phyloP scores from a whole-genome alignment of 2,888 invertebrate species.

The Aplocera efformata region DNA sequence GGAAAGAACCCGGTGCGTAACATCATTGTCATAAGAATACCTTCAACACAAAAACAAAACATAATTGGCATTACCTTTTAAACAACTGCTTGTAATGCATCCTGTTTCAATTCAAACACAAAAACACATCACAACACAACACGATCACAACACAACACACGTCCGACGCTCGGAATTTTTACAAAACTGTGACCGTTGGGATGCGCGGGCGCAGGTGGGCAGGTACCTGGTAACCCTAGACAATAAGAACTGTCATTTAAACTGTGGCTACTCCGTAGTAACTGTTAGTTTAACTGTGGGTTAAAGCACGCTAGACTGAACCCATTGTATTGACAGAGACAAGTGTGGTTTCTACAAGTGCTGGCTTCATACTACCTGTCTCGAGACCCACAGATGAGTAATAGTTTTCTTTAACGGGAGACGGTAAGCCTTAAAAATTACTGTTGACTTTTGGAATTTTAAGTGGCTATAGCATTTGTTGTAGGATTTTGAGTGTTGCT shows the following conservation, averaged over 20 bases:
- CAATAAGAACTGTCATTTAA: slow-evolving; percentile 17
- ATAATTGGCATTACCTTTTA: slow-evolving; percentile 55
- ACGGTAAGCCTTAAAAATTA: slow-evolving; percentile 16
- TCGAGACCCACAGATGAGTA: slow-evolving; percentile 5
- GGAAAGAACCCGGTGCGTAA: too few relatives aligned
- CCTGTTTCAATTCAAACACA: slow-evolving; percentile 36
- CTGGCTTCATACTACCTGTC: slow-evolving; percentile 41
- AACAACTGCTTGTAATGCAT: slow-evolving; percentile 76
- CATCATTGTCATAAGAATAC: too few relatives aligned
- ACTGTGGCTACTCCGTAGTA: slow-evolving; percentile 4
- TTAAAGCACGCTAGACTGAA: slow-evolving; percentile 25
- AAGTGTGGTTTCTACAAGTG: slow-evolving; percentile 48
- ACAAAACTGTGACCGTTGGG: slow-evolving; percentile 22
- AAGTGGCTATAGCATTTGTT: slow-evolving; percentile 18
- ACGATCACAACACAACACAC: slow-evolving; percentile 39
- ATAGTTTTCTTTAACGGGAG: slow-evolving; percentile 5
- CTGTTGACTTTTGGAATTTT: slow-evolving; percentile 27
- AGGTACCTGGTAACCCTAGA: slow-evolving; percentile 20
- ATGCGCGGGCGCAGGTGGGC: slow-evolving; percentile 27
- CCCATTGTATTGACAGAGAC: slow-evolving; percentile 23
- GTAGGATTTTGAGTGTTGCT: slow-evolving; percentile 5
- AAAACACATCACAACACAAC: slow-evolving; percentile 46
- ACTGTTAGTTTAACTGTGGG: slow-evolving; percentile 16
- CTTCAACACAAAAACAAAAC: too few relatives aligned
- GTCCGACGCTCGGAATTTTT: slow-evolving; percentile 30